These are phyloP conservation scores for Synanthedon andrenaeformis DNA, from an alignment of 2,888 invertebrate species.

Conservation along the genomic window DNA sequence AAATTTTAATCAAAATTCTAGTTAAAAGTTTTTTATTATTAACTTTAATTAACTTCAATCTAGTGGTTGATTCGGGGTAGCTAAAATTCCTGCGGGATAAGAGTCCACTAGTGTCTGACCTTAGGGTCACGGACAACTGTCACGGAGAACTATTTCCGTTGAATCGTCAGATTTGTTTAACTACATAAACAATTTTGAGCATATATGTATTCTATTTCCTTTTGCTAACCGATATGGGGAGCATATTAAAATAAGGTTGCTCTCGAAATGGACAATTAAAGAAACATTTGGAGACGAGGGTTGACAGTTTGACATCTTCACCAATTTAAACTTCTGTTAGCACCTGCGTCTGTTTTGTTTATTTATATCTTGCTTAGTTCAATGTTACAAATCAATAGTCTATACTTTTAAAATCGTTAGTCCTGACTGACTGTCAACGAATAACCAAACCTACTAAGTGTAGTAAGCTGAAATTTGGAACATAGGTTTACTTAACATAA, in stretches of 20 bases:
- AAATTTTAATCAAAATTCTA: background rate
- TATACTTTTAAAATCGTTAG: too few relatives aligned
- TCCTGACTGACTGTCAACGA: too few relatives aligned
- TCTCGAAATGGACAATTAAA: background rate
- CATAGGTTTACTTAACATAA: too few relatives aligned
- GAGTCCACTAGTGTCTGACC: slow-evolving; percentile 12
- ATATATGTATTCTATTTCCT: background rate
- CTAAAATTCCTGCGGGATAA: slow-evolving; percentile 17
- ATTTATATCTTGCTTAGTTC: background rate
- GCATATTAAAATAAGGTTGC: background rate
- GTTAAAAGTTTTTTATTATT: slow-evolving; percentile 8
- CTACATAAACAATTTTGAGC: slow-evolving; percentile 10
- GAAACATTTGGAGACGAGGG: slow-evolving; percentile 1
- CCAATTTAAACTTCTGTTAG: background rate
- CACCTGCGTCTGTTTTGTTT: background rate
- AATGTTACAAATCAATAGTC: too few relatives aligned
- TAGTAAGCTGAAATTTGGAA: too few relatives aligned
- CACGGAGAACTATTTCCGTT: too few relatives aligned
- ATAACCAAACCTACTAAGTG: too few relatives aligned
- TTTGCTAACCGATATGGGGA: background rate
- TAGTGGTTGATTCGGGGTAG: slow-evolving; percentile 14
- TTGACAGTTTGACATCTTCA: slow-evolving; percentile 1
- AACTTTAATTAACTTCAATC: slow-evolving; percentile 23
- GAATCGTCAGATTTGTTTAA: slow-evolving; percentile 25
- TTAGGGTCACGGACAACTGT: slow-evolving; percentile 2